A percentile compares a stretch with the other conserved stretches of the same genome.
phyloP scores from a whole-genome alignment of 2,113 vertebrate species.

The Rostratula benghalensis region DNA sequence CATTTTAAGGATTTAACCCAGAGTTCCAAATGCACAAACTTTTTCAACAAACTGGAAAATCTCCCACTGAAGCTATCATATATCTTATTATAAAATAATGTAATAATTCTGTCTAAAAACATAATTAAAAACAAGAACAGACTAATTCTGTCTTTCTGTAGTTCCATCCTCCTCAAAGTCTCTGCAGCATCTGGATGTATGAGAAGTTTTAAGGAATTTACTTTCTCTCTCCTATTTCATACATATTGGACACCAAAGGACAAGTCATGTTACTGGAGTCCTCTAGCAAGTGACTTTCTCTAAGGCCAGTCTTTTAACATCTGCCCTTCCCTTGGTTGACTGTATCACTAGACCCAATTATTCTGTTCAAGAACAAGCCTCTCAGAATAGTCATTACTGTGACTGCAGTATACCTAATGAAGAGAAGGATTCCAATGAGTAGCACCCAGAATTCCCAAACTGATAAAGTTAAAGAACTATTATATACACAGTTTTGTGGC shows the following conservation, averaged over 20 bases:
- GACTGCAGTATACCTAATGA: neutral
- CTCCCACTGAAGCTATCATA: neutral
- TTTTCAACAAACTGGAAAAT: neutral
- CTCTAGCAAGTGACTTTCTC: neutral
- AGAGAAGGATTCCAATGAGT: neutral
- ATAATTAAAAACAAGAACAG: neutral
- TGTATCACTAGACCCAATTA: rapidly evolving
- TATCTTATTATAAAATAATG: neutral
- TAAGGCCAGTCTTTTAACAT: neutral
- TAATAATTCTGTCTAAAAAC: neutral
- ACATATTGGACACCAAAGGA: neutral
- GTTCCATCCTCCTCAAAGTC: neutral
- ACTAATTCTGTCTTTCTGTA: neutral
- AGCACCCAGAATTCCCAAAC: neutral
- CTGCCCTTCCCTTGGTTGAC: rapidly evolving
- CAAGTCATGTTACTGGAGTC: neutral
- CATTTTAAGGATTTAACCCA: neutral
- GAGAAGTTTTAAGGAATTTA: neutral
- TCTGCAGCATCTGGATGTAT: neutral
- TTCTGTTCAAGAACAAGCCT: neutral
- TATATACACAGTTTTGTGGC: neutral
- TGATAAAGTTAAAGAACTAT: neutral
- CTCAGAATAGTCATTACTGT: rapidly evolving
- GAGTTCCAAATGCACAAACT: neutral
- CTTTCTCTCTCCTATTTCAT: neutral